Evolutionary conservation across 2,797 vertebrate species (phyloP), one percentile per base, ranked within the genome.

Genomic region (Oreochromis grahami): DNA sequence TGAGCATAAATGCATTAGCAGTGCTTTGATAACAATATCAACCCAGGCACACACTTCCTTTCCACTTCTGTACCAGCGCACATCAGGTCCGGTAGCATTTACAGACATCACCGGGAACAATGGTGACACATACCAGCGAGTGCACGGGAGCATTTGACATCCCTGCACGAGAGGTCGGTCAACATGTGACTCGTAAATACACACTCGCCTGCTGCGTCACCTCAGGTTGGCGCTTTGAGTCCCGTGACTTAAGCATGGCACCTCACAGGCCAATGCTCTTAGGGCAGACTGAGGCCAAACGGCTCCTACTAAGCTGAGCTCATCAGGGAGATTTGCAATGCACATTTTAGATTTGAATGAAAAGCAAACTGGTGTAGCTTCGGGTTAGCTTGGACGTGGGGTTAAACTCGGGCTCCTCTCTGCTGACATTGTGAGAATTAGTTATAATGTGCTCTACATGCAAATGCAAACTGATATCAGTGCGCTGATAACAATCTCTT

Each of bases 341-440:
- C 94, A 95, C 91, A 93, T 94, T 94, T 89, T 79, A 86, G 89
- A 94, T 95, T 94, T 94, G 91, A 96, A 96, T 93, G 82, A 92
- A 93, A 92, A 90, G 85, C 84, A 91, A 93, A 91, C 60, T 85
- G 83, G 79, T 89, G 68, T 29, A 68, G 79, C 81, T 79, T 58
- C 26, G 81, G 76, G 78, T 77, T 91, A 90, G 86, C 90, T 81
- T 32, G 80, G 79, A 84, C 38, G 79, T 9, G 21, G 56, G 78
- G 79, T 84, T 77, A 88, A 77, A 60, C 88, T 85, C 3, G 17
- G 85, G 83, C 77, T 87, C 38, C 51, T 84, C 50, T 43, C 65
- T 65, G 74, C 70, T 76, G 50, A 86, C 76, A 79, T 41, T 58
- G 77, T 15, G 43, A 68, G 51, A 83, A 55, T 84, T 88, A 72